phyloP scores from a whole-genome alignment of 2,113 vertebrate genomes.

The Thermophis baileyi region DNA sequence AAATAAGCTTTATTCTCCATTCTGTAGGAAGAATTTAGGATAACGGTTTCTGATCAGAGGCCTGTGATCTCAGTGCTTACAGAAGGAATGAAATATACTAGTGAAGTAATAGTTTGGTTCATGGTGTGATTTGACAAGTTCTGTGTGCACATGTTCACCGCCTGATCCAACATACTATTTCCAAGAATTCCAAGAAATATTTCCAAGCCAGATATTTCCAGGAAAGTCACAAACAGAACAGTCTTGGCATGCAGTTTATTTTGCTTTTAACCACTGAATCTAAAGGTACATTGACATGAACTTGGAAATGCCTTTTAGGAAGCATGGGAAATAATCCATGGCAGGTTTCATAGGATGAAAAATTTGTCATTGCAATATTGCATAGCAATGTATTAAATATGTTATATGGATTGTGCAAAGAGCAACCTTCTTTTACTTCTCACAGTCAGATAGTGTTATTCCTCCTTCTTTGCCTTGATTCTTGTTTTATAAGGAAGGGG shows the following conservation, averaged over 20 bases:
- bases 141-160: neutral
- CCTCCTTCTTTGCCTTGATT: neutral
- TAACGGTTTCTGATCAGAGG: neutral
- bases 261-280: neutral
- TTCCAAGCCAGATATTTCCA: neutral
- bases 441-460: neutral
- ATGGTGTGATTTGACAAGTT: neutral
- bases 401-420: neutral
- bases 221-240: neutral
- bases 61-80: neutral
- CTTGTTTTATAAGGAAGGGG: neutral
- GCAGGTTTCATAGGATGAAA: neutral
- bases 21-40: neutral
- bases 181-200: neutral
- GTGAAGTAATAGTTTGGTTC: neutral
- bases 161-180: neutral
- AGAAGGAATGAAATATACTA: neutral
- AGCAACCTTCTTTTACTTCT: neutral
- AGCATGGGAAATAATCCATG: neutral
- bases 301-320: neutral
- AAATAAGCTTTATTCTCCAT: neutral
- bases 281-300: neutral
- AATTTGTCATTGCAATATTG: neutral
- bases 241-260: neutral
- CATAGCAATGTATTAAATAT: neutral